These are phyloP conservation scores for Atethmia centrago DNA, from an alignment of 2,888 invertebrate genomes.

Conservation along the genomic window DNA sequence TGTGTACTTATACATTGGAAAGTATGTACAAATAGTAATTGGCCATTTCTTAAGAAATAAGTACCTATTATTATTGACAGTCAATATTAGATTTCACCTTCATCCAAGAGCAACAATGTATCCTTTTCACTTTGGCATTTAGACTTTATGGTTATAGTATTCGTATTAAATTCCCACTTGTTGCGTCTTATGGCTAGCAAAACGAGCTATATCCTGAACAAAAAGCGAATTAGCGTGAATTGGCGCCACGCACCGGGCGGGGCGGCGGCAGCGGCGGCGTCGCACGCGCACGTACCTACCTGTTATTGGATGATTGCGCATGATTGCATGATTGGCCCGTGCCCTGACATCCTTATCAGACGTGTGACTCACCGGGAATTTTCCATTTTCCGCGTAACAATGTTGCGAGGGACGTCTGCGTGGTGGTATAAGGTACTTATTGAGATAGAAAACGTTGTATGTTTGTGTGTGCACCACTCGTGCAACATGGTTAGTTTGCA, in stretches of 20 bases:
- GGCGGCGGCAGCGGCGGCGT: conserved; percentile 27
- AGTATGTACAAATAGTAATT: neutral
- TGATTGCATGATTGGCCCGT: conserved; percentile 72
- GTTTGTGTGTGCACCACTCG: neutral
- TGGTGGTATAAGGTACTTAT: neutral
- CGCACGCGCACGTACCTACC: conserved; percentile 62
- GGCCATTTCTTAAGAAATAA: neutral
- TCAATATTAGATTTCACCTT: conserved; percentile 3
- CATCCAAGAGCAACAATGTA: conserved; percentile 2
- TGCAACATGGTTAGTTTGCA: neutral
- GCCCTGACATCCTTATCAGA: conserved; percentile 76
- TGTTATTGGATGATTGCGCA: conserved; percentile 73
- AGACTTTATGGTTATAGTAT: conserved; percentile 22
- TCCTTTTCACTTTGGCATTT: conserved; percentile 32
- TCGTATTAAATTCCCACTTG: neutral
- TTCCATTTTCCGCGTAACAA: conserved; percentile 55
- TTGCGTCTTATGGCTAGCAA: conserved; percentile 46
- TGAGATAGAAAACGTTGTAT: neutral
- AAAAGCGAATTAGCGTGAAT: conserved; percentile 62
- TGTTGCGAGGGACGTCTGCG: conserved; percentile 14
- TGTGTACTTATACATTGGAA: neutral
- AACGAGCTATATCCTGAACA: conserved; percentile 59
- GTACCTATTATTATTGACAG: conserved; percentile 5
- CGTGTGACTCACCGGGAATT: conserved; percentile 65
- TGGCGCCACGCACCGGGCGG: conserved; percentile 58